phyloP scores from a whole-genome alignment of 2,113 vertebrate genomes.

The Vulpes lagopus region DNA sequence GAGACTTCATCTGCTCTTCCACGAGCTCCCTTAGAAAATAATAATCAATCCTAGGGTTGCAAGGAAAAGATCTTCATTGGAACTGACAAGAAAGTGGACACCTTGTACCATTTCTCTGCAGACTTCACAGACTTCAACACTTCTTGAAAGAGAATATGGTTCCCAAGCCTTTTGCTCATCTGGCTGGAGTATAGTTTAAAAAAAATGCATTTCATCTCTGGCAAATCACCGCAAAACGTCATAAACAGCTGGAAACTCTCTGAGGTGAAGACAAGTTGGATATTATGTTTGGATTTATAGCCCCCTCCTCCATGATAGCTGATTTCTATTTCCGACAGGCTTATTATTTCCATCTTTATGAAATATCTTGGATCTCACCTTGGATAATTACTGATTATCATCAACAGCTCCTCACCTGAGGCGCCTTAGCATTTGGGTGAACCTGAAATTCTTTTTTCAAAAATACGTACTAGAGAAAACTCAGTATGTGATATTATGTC shows the following conservation, averaged over 20 bases:
- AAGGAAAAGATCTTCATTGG: constrained; percentile 63
- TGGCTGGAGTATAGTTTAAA: constrained; percentile 51
- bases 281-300: constrained; percentile 76
- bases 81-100: constrained; percentile 69
- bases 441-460: constrained; percentile 7
- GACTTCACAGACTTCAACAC: constrained; percentile 60
- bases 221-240: constrained; percentile 73
- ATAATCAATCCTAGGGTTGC: neutral
- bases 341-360: constrained; percentile 81
- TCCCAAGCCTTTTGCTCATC: constrained; percentile 58
- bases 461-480: constrained; percentile 58
- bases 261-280: constrained; percentile 82
- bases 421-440: constrained; percentile 68
- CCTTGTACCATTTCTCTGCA: constrained; percentile 67
- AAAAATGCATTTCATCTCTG: constrained; percentile 69
- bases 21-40: constrained; percentile 61
- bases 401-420: constrained; percentile 74
- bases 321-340: constrained; percentile 78
- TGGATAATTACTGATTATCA: constrained; percentile 78
- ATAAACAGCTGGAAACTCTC: constrained; percentile 83
- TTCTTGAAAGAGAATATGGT: constrained; percentile 63
- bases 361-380: constrained; percentile 75
- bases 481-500: constrained; percentile 47
- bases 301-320: constrained; percentile 61
- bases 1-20: constrained; percentile 7